Percentiles rank a stretch among this genome's conserved stretches.
These are phyloP conservation scores for Carassius gibelio DNA, from an alignment of 2,113 vertebrate genomes.

Conservation along the genomic window DNA sequence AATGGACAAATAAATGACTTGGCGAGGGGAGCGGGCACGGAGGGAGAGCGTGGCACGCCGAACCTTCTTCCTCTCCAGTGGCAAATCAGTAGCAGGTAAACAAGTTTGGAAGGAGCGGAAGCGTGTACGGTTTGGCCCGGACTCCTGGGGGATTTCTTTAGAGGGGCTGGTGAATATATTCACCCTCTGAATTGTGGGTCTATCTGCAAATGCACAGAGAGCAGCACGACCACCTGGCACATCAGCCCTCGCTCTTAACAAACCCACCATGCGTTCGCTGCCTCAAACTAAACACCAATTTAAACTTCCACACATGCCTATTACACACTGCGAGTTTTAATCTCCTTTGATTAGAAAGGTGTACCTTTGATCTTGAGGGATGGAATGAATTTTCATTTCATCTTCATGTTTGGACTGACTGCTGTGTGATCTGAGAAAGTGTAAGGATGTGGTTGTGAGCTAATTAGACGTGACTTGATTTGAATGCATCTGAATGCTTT, in stretches of 20 bases:
- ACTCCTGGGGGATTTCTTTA: constrained; percentile 44
- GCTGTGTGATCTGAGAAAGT: constrained; percentile 34
- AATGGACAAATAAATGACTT: constrained; percentile 48
- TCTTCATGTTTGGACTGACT: constrained; percentile 38
- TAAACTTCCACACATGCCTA: constrained; percentile 37
- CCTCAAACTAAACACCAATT: constrained; percentile 39
- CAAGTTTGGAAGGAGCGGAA: constrained; percentile 36
- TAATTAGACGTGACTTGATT: constrained; percentile 32
- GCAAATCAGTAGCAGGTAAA: constrained; percentile 52
- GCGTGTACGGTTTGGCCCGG: constrained; percentile 27
- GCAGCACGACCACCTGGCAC: constrained; percentile 37
- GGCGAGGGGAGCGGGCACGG: constrained; percentile 38
- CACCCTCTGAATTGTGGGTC: background rate
- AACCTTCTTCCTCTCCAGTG: constrained; percentile 40
- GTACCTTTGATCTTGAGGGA: constrained; percentile 40
- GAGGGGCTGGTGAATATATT: constrained; percentile 49
- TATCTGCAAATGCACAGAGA: constrained; percentile 26
- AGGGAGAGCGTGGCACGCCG: background rate
- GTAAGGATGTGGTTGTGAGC: constrained; percentile 24
- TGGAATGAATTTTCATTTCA: constrained; percentile 28
- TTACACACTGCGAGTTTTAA: constrained; percentile 25
- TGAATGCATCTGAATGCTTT: background rate
- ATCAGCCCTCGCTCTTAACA: constrained; percentile 36
- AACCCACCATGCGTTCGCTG: background rate
- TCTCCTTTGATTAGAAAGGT: constrained; percentile 42